Conservation (phyloP, 2,797 vertebrate species). For the Muscicapa striata region DNA sequence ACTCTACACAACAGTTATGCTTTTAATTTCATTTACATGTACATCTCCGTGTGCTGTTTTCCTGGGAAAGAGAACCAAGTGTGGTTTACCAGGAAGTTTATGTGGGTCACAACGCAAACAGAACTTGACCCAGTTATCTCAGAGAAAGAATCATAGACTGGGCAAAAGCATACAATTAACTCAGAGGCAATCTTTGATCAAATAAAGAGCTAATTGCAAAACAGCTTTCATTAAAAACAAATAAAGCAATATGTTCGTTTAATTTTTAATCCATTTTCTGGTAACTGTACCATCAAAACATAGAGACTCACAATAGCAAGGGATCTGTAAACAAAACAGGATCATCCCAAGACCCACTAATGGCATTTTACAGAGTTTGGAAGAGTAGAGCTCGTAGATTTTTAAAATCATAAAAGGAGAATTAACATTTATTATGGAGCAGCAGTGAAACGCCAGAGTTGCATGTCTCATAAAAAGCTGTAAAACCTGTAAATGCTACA, state of each 20-base stretch:
- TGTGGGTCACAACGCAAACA: background rate
- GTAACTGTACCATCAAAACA: constrained; percentile 31
- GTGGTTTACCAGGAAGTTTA: background rate
- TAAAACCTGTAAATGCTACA: background rate
- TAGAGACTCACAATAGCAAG: background rate
- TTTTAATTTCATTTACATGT: background rate
- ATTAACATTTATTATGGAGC: constrained; percentile 10
- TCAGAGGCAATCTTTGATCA: constrained; percentile 16
- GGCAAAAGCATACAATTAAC: constrained; percentile 9
- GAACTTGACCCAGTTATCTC: background rate
- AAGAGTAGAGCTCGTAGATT: background rate
- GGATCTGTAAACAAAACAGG: background rate
- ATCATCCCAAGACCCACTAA: background rate
- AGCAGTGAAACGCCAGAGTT: background rate
- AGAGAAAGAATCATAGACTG: background rate
- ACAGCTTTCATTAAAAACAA: constrained; percentile 45
- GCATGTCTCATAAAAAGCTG: background rate
- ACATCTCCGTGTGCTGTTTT: background rate
- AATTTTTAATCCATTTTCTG: constrained; percentile 55
- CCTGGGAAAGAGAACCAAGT: background rate
- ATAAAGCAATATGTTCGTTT: constrained; percentile 11
- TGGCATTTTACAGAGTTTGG: background rate
- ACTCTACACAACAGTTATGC: background rate
- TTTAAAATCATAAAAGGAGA: constrained; percentile 27
- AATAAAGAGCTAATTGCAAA: constrained; percentile 28